Conservation (phyloP, 2,113 vertebrate species). For the Galeopterus variegatus region DNA sequence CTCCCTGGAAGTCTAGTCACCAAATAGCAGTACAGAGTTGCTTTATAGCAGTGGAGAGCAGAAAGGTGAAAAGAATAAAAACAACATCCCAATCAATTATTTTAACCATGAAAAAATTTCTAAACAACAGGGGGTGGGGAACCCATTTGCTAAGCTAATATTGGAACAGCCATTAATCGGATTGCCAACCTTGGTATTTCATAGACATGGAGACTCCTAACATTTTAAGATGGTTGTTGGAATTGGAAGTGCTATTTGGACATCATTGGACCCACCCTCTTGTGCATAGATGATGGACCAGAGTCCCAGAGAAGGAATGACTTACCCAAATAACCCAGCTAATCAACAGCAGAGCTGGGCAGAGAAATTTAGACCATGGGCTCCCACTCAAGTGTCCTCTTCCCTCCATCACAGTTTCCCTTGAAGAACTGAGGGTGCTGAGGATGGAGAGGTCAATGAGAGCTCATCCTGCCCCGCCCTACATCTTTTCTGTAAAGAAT, state of each 20-base stretch:
- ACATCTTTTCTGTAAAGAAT: not conserved
- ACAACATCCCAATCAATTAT: conserved; percentile 30
- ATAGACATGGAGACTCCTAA: not conserved
- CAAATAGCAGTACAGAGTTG: not conserved
- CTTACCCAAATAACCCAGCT: not conserved
- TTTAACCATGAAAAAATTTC: conserved; percentile 56
- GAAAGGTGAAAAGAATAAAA: conserved; percentile 33
- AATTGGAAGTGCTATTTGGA: not conserved
- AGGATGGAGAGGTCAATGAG: not conserved
- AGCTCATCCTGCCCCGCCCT: not conserved
- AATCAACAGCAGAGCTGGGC: not conserved
- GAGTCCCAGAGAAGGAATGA: not conserved
- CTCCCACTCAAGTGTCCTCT: not conserved
- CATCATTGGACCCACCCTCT: not conserved
- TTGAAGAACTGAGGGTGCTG: not conserved
- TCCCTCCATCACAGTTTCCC: not conserved
- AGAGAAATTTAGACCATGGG: not conserved
- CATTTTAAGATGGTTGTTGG: not conserved
- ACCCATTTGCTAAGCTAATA: not conserved
- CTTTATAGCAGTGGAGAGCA: not conserved
- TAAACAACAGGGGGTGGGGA: not conserved
- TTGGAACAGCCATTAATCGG: not conserved
- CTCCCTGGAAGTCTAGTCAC: not conserved
- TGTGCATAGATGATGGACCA: not conserved
- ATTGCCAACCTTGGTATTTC: not conserved